A percentile compares a stretch with the other conserved stretches of the same genome.
These are phyloP conservation scores for Gallinago nigripennis DNA, from an alignment of 2,797 vertebrate genomes.

Conservation along the genomic window DNA sequence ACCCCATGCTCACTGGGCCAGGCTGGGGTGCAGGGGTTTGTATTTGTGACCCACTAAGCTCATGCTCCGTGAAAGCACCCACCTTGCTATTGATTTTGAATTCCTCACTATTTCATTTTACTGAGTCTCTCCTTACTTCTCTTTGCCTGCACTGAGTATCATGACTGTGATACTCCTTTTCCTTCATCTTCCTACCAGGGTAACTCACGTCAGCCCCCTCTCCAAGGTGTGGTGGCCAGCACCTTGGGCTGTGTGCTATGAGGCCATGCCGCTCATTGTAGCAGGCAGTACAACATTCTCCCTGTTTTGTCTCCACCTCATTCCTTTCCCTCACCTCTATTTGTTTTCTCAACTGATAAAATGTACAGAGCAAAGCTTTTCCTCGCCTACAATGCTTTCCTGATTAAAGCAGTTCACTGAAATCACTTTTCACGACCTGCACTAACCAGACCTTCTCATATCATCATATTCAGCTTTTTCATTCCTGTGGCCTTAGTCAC, in stretches of 20 bases:
- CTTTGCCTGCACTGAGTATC: background rate
- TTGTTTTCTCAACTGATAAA: background rate
- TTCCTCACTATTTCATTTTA: background rate
- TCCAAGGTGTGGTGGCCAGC: background rate
- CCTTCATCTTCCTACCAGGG: background rate
- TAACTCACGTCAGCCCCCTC: background rate
- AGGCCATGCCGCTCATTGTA: background rate
- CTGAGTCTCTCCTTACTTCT: background rate
- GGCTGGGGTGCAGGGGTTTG: background rate
- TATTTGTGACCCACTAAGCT: background rate
- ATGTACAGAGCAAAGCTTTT: background rate
- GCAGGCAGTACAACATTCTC: background rate
- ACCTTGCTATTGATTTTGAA: background rate
- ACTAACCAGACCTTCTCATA: background rate
- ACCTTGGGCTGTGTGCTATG: fast-evolving
- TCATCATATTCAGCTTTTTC: background rate
- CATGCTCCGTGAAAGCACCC: background rate
- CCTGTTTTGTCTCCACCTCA: background rate
- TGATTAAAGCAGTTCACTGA: background rate
- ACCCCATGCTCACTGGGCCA: fast-evolving
- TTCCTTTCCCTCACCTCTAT: background rate
- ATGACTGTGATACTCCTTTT: background rate
- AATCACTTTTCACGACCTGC: background rate
- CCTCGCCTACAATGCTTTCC: background rate
- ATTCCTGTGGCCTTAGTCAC: background rate